Base-by-base conservation (phyloP, 1,140 invertebrate genomes). In the Hestina assimilis region DNA sequence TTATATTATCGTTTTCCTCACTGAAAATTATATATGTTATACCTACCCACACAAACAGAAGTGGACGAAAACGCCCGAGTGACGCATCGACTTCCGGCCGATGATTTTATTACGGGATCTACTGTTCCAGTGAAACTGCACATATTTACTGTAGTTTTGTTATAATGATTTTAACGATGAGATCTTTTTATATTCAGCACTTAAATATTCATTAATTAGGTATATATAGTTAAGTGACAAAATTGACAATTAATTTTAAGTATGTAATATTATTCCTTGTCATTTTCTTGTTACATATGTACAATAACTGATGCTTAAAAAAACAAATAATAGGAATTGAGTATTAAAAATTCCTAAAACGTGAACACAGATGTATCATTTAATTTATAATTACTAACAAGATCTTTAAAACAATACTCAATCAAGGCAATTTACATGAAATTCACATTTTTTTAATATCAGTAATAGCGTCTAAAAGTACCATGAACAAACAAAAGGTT, bases 1-100 rank as follows among this genome's bases (percentile, higher is more conserved):
- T 45, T 78, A 54, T 59, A 53, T 42, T 66, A 65, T 64, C 62
- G 63, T 69, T 62, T 55, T 72, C 66, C 60, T 53, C 65, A 55
- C 63, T 38, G n/a, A 38, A 17, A 38, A 38, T 38, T 38, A 64
- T 65, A 68, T 63, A 58, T 59, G 47, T 48, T 31, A 52, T 57
- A 56, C 17, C 50, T 59, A 77, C 81, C 61, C 78, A 83, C 84
- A 79, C 81, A 74, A 74, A 79, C 74, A 73, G 50, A 68, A 69
- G 72, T 74, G 72, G 79, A 82, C 84, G 78, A 85, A 87, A 87
- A 83, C 72, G 81, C 59, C 70, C 73, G 66, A 66, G 66, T 87
- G 84, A 87, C 82, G 84, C 84, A 87, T 85, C 82, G 61, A 85
- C 82, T 87, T 85, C 84, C 82, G 84, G 82, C 74, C 82, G 72